Evolutionary conservation across 2,797 vertebrate species (phyloP), one percentile per base, ranked within the genome.

Genomic region (Sebastes hopkinsi): DNA sequence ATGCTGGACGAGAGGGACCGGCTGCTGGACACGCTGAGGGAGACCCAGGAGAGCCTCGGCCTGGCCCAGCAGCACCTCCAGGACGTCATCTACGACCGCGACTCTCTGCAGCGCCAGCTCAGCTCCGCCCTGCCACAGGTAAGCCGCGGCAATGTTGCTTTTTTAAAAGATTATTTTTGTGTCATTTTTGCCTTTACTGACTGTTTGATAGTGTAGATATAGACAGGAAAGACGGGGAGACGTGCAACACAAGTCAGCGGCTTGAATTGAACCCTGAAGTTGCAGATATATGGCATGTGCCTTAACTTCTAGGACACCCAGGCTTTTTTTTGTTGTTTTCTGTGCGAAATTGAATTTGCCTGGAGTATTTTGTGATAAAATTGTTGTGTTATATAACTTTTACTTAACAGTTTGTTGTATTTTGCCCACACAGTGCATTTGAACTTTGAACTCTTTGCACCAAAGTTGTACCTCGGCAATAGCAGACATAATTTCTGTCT

Each of bases 1-100:
- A 99, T 99, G 99, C 96, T 99, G 88, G 99, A 99, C 82, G 99
- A 99, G 94, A 94, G 99, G 77, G 99, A 99, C 87, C 98, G 98
- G 81, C 97, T 99, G 79, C 95, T 99, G 82, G 99, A 99, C 82
- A 99, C 98, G 27, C 96, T 99, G 80, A 96, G 98, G 72, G 98
- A 99, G 94, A 99, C 98, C 4, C 98, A 99, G 92, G 98, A 99
- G 94, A 99, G 97, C 92, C 96, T 99, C 52, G 97, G 96, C 2
- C 94, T 99, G 59, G 95, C 99, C 65, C 98, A 99, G 95, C 97
- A 98, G 88, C 97, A 98, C 83, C 96, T 99, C 23, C 97, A 99
- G 95, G 99, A 99, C 80, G 98, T 99, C 91, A 97, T 99, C 91
- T 99, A 99, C 0, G 99, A 99, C 92, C 95, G 99, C 30, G 99